Evolutionary conservation across 1,140 invertebrate species (phyloP).

Genomic region (Drosophila parabipectinata): DNA sequence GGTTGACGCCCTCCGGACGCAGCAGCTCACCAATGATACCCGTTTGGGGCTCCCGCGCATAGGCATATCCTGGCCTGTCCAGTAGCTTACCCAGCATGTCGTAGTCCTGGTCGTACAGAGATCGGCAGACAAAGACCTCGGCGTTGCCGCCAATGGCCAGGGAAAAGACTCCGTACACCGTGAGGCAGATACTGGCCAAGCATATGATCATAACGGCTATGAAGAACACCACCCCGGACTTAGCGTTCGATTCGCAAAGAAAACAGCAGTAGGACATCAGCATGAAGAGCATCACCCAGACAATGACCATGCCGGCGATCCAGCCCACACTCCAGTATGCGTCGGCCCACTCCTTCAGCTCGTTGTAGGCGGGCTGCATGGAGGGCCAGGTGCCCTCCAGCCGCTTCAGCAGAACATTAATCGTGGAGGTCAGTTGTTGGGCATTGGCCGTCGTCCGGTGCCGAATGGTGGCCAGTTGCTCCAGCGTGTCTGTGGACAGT

Average conservation of each 20-base stretch:
- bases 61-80: conserved; percentile 86
- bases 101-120: conserved; percentile 86
- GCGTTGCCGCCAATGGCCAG: conserved; percentile 84
- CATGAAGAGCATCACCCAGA: conserved; percentile 79
- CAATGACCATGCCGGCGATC: conserved; percentile 68
- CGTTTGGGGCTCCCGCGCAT: conserved; percentile 81
- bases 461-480: conserved; percentile 76
- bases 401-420: conserved; percentile 68
- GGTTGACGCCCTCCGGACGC: conserved; percentile 70
- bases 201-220: conserved; percentile 83
- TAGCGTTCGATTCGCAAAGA: conserved; percentile 85
- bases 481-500: conserved; percentile 66
- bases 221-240: conserved; percentile 86
- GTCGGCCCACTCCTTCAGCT: conserved; percentile 71
- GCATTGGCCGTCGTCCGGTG: conserved; percentile 79
- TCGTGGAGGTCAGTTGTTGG: conserved; percentile 72
- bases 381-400: conserved; percentile 69
- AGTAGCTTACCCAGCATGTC: conserved; percentile 86
- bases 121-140: conserved; percentile 87
- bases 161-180: conserved; percentile 77
- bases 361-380: conserved; percentile 65
- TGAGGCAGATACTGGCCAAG: conserved; percentile 77
- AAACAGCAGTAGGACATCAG: conserved; percentile 84
- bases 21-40: conserved; percentile 87
- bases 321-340: conserved; percentile 76